These are phyloP conservation scores for Pelodytes ibericus DNA, from an alignment of 2,797 vertebrate species.

Conservation along the genomic window DNA sequence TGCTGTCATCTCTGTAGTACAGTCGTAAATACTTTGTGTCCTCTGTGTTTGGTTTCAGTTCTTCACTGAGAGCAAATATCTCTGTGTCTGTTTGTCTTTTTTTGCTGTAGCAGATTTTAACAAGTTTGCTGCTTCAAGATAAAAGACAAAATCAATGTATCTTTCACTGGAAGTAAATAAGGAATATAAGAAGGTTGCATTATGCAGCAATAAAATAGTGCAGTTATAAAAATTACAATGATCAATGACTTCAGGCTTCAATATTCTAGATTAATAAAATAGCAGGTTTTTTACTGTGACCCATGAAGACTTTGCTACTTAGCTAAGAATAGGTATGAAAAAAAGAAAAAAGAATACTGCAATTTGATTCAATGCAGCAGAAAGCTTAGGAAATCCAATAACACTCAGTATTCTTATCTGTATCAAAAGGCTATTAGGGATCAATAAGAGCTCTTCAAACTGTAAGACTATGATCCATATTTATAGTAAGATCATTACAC, in stretches of 20 bases:
- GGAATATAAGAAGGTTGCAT: neutral
- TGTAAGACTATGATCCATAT: constrained; percentile 44
- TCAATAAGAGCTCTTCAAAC: constrained; percentile 39
- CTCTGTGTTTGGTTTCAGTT: no score
- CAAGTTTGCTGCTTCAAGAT: no score
- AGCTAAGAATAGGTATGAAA: constrained; percentile 10
- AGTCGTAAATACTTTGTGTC: no score
- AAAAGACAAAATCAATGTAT: constrained; percentile 23
- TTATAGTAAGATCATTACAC: constrained; percentile 42
- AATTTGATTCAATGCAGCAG: constrained; percentile 32
- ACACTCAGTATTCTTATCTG: constrained; percentile 28
- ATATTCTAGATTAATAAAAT: neutral
- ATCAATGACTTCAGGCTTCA: constrained; percentile 14
- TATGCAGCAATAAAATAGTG: constrained; percentile 7
- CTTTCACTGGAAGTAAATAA: constrained; percentile 23
- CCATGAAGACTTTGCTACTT: constrained; percentile 7
- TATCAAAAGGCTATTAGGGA: constrained; percentile 37
- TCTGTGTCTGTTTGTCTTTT: no score
- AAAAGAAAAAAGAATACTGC: neutral
- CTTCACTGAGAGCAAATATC: no score
- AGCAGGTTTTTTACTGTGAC: neutral
- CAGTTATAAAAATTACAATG: constrained; percentile 16
- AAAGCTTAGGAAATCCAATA: constrained; percentile 43
- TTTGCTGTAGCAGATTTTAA: no score
- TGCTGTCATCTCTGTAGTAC: no score